Evolutionary conservation across 2,113 vertebrate genomes (phyloP), one percentile per base, ranked within the genome.

Genomic region (Mirza zaza): DNA sequence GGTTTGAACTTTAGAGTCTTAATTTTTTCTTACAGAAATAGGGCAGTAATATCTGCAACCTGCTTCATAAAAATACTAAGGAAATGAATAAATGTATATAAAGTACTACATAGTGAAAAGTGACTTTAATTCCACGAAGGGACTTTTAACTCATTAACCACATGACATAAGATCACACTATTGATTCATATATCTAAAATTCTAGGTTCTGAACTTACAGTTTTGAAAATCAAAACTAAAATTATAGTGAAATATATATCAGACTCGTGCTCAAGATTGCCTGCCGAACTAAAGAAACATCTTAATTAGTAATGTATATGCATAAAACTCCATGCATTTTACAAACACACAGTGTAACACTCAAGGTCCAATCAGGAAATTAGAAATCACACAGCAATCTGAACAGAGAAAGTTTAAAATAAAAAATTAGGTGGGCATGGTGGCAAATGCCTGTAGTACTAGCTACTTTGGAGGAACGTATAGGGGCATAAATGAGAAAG

Each of bases 181-280:
- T 75, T 95, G 27, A 91, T 21, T 21, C 5, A 79, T 34, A 70
- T 23, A 90, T 65, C 50, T 91, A 90, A 77, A 95, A 90, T 85
- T 94, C 29, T 67, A 70, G 55, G 71, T 84, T 77, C 52, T 75
- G 29, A 94, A 82, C 18, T 75, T 85, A 36, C 1, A 94, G 23
- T 81, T 95, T 39, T 91, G 36, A 91, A 92, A 91, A 87, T 81
- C 87, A 87, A 97, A 96, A 94, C 32, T 90, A 94, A 88, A 34
- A 90, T 23, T 50, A 70, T 8, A 23, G 8, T 90, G 59, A 95
- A 77, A 84, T 52, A 91, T 68, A 90, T 52, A 45, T 57, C 70
- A 91, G 20, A 75, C 20, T 20, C 27, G 4, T 70, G 75, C 17
- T 87, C 13, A 71, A 76, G 57, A 94, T 85, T 29, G 71, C 36